Percentiles rank a stretch among this genome's conserved stretches.
These are phyloP conservation scores for Aeoliscus strigatus DNA, from an alignment of 2,797 vertebrate genomes.

Conservation along the genomic window DNA sequence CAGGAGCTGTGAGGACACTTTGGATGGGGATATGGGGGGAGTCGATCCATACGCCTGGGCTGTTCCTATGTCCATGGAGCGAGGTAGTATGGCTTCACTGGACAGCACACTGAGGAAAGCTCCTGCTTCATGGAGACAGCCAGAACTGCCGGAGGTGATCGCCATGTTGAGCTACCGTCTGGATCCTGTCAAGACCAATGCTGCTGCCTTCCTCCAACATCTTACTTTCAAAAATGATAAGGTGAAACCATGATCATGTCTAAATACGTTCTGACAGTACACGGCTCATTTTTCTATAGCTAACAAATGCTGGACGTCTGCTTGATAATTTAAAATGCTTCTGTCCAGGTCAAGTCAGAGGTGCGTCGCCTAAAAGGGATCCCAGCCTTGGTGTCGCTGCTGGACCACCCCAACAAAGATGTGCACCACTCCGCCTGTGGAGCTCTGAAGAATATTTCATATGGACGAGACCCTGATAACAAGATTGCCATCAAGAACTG, in stretches of 20 bases:
- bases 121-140: conserved; percentile 85
- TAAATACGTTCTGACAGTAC: background rate
- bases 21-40: conserved; percentile 80
- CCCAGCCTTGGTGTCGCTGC: conserved; percentile 86
- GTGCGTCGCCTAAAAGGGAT: conserved; percentile 87
- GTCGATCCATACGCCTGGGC: conserved; percentile 85
- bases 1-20: conserved; percentile 94
- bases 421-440: conserved; percentile 93
- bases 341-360: conserved; percentile 74
- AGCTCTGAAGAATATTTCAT: conserved; percentile 97
- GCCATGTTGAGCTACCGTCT: conserved; percentile 94
- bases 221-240: conserved; percentile 96
- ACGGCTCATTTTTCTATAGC: no score
- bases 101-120: conserved; percentile 92
- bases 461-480: conserved; percentile 90
- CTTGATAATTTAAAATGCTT: background rate
- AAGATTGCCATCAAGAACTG: conserved; percentile 99
- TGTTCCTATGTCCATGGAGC: conserved; percentile 83
- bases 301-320: background rate
- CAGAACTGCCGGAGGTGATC: conserved; percentile 92
- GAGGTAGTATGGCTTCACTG: conserved; percentile 92
- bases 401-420: conserved; percentile 93
- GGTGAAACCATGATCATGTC: conserved; percentile 52
- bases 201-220: conserved; percentile 94
- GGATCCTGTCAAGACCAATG: conserved; percentile 92